phyloP scores from a whole-genome alignment of 2,113 vertebrate genomes.

The Chunga burmeisteri region DNA sequence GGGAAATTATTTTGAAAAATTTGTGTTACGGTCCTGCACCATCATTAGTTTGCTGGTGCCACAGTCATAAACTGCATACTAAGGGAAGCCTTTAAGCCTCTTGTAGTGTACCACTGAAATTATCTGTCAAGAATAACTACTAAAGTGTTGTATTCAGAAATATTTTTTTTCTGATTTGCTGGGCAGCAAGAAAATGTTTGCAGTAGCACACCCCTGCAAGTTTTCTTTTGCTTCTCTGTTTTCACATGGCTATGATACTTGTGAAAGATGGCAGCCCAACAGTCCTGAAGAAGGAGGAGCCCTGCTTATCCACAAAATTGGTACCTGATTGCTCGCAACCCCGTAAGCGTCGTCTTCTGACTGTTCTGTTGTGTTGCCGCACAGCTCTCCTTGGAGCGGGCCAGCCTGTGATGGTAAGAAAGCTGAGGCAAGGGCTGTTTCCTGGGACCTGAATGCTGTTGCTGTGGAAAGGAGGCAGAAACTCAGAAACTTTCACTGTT shows the following conservation, averaged over 20 bases:
- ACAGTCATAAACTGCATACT: not conserved
- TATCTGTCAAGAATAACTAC: not conserved
- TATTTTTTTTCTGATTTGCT: not conserved
- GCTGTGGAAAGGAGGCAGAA: not conserved
- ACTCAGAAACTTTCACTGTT: not conserved
- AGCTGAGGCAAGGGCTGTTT: not conserved
- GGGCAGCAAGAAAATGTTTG: not conserved
- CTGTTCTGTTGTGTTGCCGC: not conserved
- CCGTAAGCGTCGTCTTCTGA: rapidly evolving
- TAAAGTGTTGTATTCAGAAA: not conserved
- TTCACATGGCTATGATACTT: not conserved
- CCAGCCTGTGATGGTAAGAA: not conserved
- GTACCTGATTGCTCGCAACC: not conserved
- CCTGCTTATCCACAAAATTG: not conserved
- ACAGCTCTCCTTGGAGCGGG: not conserved
- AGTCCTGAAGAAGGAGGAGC: not conserved
- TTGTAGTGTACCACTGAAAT: not conserved
- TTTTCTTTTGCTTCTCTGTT: not conserved
- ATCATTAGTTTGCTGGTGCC: not conserved
- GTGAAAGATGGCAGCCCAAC: not conserved
- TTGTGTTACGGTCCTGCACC: not conserved
- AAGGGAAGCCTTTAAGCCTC: not conserved
- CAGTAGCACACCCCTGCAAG: not conserved
- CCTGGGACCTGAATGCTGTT: not conserved
- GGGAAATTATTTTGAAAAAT: not conserved